Base-by-base conservation (phyloP, 2,888 invertebrate genomes). In the Arctia plantaginis region DNA sequence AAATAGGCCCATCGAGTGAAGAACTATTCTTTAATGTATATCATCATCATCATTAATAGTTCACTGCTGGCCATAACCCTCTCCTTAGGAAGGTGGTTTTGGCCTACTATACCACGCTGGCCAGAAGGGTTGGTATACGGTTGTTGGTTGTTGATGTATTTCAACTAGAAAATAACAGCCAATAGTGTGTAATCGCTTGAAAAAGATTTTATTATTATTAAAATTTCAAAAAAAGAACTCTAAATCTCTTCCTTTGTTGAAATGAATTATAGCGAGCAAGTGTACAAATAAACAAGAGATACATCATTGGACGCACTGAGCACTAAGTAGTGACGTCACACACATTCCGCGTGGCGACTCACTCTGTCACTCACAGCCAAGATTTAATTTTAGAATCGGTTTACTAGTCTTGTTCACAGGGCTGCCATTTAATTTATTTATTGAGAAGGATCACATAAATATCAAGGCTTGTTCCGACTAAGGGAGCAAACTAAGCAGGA, bases 381-480 rank as follows among this genome's bases (percentile, higher is more conserved):
- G 88, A 91, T 92, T 92, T 93, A 94, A 90, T 90, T 93, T 94
- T 94, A 92, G 94, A 93, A 90, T 89, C 85, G 80, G 89, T 92
- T 90, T 90, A 90, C 89, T 90, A 90, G 90, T 89, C 83, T 82
- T 77, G 76, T 78, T 75, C 72, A 74, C 86, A 86, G 85, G 83
- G 87, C 71, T 81, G 78, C 47, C 77, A 74, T 66, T 62, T 18
- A 3, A 59, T 62, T 7, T 62, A 30, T 62, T 18, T 30, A 62
- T 59, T 3, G 15, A 30, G 15, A 15, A 59, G 13, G 3, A 30
- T 3, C 59, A 59, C 15, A 51, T 39, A 33, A 33, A 44, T 30
- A 33, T 4, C 8, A 33, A 33, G 39, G 44, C 12, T 39, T 41
- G 41, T 33, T 35, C n/a, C n/a, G n/a, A n/a, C n/a, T n/a, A n/a